Evolutionary conservation across 2,888 invertebrate species (phyloP), one percentile per base, ranked within the genome.

Genomic region (Pterostichus madidus): DNA sequence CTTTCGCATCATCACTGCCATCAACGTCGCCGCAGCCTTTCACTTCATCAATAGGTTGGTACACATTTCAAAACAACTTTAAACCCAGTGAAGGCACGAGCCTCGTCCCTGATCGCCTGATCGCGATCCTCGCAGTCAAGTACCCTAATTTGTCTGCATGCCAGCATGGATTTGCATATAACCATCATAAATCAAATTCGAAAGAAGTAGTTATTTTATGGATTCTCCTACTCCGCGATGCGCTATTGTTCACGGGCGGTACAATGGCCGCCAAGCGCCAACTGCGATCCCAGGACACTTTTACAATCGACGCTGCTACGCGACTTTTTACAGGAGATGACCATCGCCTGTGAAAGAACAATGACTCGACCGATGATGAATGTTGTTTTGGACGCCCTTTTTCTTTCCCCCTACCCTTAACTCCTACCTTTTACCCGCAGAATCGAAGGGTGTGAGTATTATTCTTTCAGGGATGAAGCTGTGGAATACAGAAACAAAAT

Each of bases 151-250:
- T 83, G 83, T 83, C 77, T 83, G 68, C 53, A 76, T 83, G 83
- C 83, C 83, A 83, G 44, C 44, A 68, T 17, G 24, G 49, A 83
- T 83, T 77, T 77, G 77, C 83, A 83, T 83, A 77, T 64, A 35
- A 46, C 64, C 39, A 39, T 77, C 83, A 83, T 83, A 83, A 83
- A 83, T 83, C 83, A 83, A 61, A 77, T 82, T 83, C 83, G 83
- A 83, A 83, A 83, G 83, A 83, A 83, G 83, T 68, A 64, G 83
- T 77, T 83, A 83, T 83, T 83, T 83, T 83, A 83, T 77, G 81
- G 80, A 73, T 80, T 80, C 68, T 39, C 53, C 71, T 32, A 53
- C 31, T 31, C 61, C 15, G 10, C 17, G 49, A 17, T 32, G 53
- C 17, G 35, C 52, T 77, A 52, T 53, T 56, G 56, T 53, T 77